Conservation (phyloP, 30 jellyfish, hydroid and myxozoan genomes). For the Catostylus mosaicus region DNA sequence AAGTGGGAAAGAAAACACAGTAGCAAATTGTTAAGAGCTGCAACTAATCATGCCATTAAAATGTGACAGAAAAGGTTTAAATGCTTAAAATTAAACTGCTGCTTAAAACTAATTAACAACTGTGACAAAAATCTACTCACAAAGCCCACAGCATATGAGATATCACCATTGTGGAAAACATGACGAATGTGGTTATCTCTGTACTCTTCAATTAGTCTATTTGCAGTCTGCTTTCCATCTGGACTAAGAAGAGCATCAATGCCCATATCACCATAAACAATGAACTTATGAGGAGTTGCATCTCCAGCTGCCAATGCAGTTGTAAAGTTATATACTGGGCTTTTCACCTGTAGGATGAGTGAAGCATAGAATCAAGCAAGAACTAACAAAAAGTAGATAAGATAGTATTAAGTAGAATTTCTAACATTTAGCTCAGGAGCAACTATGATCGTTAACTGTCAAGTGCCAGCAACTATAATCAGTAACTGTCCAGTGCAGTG, state of each 20-base stretch:
- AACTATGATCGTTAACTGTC: too few relatives aligned
- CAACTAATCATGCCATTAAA: too few relatives aligned
- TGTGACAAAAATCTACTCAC: too few relatives aligned
- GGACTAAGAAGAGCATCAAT: conserved; percentile 77
- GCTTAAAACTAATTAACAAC: too few relatives aligned
- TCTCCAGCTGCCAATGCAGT: conserved; percentile 88
- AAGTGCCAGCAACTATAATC: too few relatives aligned
- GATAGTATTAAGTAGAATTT: background rate
- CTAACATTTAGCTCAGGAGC: too few relatives aligned
- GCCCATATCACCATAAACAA: conserved; percentile 91
- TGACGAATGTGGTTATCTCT: conserved; percentile 51
- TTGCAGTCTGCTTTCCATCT: conserved; percentile 77
- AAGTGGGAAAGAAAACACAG: too few relatives aligned
- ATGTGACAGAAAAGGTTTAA: too few relatives aligned
- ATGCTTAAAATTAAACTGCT: too few relatives aligned
- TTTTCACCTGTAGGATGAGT: conserved; percentile 32
- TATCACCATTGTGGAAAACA: conserved; percentile 84
- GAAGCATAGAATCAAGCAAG: background rate
- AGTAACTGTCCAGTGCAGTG: too few relatives aligned
- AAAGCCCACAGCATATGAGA: conserved; percentile 87
- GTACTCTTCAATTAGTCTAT: conserved; percentile 71
- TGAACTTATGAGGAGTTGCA: conserved; percentile 74
- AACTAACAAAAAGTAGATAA: background rate
- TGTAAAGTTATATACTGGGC: conserved; percentile 77
- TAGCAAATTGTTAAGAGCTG: too few relatives aligned